Evolutionary conservation across 2,797 vertebrate species (phyloP).

Genomic region (Sebastes cheni): DNA sequence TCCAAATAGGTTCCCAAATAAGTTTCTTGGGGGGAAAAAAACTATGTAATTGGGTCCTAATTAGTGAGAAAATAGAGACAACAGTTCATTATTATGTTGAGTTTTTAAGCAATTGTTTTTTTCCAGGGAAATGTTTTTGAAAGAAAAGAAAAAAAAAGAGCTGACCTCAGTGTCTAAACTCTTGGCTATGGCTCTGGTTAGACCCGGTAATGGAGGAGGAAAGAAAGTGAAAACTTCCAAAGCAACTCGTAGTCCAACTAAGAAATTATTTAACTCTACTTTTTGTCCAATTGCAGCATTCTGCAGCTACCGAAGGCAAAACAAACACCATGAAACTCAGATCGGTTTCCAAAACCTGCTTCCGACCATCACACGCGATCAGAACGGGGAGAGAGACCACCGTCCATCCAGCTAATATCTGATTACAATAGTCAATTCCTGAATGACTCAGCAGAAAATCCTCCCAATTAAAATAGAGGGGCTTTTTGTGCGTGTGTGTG

Average conservation of each 20-base stretch:
- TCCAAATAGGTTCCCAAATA: background rate
- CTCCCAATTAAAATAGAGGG: conserved; percentile 38
- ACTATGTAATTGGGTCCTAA: background rate
- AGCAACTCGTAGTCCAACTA: background rate
- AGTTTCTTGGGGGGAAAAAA: background rate
- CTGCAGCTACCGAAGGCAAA: background rate
- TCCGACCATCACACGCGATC: background rate
- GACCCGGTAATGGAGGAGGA: background rate
- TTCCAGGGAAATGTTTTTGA: background rate
- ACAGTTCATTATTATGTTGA: background rate
- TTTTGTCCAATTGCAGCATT: background rate
- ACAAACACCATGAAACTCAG: background rate
- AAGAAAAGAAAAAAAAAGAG: background rate
- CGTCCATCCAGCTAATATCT: conserved; percentile 38
- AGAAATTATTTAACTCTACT: background rate
- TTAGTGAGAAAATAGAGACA: background rate
- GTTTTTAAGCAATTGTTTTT: background rate
- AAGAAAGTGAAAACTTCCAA: background rate
- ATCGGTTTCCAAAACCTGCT: conserved; percentile 8
- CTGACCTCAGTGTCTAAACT: background rate
- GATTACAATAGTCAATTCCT: conserved; percentile 45
- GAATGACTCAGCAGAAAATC: conserved; percentile 64
- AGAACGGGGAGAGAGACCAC: background rate
- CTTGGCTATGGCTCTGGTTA: background rate
- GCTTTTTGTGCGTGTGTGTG: conserved; percentile 21